phyloP scores from a whole-genome alignment of 1,140 invertebrate species.

The Papilio machaon region DNA sequence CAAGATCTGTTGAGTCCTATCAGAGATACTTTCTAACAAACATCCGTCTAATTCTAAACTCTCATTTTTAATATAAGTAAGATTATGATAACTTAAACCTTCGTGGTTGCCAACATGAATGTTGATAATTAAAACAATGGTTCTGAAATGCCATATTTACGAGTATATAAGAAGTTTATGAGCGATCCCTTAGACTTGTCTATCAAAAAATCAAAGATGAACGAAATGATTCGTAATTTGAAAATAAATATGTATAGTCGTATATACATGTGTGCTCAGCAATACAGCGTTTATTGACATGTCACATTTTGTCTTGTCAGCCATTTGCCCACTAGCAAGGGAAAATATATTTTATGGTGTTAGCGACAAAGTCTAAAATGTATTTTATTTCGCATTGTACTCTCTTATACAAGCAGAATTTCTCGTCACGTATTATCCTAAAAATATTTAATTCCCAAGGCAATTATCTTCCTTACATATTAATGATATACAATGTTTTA shows the following conservation, averaged over 20 bases:
- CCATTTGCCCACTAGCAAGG: slow-evolving; percentile 22
- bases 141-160: no score
- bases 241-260: neutral
- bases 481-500: slow-evolving; percentile 14
- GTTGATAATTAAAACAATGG: no score
- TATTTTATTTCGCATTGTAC: slow-evolving; percentile 19
- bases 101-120: no score
- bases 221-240: neutral
- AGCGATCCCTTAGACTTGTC: neutral
- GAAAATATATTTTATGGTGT: slow-evolving; percentile 43
- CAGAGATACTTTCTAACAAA: no score
- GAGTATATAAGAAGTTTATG: neutral
- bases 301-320: slow-evolving; percentile 39
- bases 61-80: no score
- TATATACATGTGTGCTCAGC: slow-evolving; percentile 15
- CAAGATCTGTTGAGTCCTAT: no score
- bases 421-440: slow-evolving; percentile 41
- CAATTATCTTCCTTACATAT: slow-evolving; percentile 48
- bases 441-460: slow-evolving; percentile 47
- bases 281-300: slow-evolving; percentile 44
- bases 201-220: no score
- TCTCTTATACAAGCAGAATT: slow-evolving; percentile 35
- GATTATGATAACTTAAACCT: no score
- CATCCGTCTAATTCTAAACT: no score
- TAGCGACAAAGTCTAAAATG: slow-evolving; percentile 44